Percentiles rank a stretch among this genome's conserved stretches.
These are phyloP conservation scores for Tiaroga cobitis DNA, from an alignment of 2,797 vertebrate species.

Conservation along the genomic window DNA sequence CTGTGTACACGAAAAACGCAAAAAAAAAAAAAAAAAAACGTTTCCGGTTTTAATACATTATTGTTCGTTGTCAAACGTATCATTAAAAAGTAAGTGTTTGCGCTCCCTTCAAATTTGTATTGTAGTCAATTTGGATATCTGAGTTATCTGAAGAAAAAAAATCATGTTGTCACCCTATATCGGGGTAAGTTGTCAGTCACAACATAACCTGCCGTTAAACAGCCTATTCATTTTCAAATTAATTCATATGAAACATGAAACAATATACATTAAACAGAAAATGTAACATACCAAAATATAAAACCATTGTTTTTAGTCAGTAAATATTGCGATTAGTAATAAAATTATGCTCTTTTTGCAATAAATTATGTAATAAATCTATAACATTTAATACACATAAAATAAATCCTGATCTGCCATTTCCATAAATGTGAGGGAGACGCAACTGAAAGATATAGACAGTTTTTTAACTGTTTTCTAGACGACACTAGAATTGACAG, in stretches of 20 bases:
- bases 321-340: neutral
- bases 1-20: too few relatives aligned
- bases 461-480: neutral
- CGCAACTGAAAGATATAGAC: neutral
- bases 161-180: neutral
- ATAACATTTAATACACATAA: neutral
- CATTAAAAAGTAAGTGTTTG: too few relatives aligned
- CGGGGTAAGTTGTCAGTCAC: neutral
- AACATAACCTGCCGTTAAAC: neutral
- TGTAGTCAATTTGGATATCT: too few relatives aligned
- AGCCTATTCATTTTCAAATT: neutral
- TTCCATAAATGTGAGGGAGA: neutral
- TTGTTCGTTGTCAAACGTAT: too few relatives aligned
- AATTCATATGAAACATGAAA: neutral
- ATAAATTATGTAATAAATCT: neutral
- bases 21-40: too few relatives aligned
- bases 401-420: neutral
- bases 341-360: neutral
- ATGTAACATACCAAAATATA: too few relatives aligned
- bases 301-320: too few relatives aligned
- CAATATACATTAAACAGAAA: neutral
- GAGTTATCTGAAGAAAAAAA: too few relatives aligned
- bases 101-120: too few relatives aligned
- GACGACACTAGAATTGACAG: neutral
- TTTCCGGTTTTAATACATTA: too few relatives aligned